phyloP scores from a whole-genome alignment of 2,888 invertebrate genomes.

The Lasioglossum malachurum region DNA sequence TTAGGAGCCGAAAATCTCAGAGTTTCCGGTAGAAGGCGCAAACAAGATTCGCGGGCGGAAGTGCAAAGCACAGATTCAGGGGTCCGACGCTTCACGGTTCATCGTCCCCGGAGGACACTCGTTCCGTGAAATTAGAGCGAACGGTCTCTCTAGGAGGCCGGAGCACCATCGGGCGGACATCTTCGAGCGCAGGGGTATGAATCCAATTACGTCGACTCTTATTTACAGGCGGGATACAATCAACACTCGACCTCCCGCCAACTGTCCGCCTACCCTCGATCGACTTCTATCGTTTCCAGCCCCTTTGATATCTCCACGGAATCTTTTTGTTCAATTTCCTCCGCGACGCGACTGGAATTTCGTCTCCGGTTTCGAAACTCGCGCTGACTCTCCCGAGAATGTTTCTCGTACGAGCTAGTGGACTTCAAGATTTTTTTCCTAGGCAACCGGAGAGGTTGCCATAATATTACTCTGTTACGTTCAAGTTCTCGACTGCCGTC shows the following conservation, averaged over 20 bases:
- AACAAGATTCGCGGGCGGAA: conserved; percentile 25
- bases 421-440: background rate
- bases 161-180: conserved; percentile 30
- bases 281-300: conserved; percentile 16
- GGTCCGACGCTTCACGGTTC: conserved; percentile 8
- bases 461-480: background rate
- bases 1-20: background rate
- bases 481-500: background rate
- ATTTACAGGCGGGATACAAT: conserved; percentile 55
- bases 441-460: background rate
- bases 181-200: conserved; percentile 51
- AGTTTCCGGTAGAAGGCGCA: conserved; percentile 8
- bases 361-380: background rate
- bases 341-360: background rate
- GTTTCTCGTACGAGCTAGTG: background rate
- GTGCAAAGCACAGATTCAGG: conserved; percentile 17
- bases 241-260: conserved; percentile 44
- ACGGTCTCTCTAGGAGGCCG: background rate
- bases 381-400: background rate
- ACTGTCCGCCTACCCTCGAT: conserved; percentile 14
- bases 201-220: conserved; percentile 61
- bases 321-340: conserved; percentile 27
- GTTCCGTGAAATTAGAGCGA: conserved; percentile 32
- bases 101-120: conserved; percentile 33
- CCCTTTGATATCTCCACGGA: conserved; percentile 22